Percentiles rank a stretch among this genome's conserved stretches.
Evolutionary conservation across 2,888 invertebrate genomes (phyloP).

Genomic region (Flexamia atlantica): DNA sequence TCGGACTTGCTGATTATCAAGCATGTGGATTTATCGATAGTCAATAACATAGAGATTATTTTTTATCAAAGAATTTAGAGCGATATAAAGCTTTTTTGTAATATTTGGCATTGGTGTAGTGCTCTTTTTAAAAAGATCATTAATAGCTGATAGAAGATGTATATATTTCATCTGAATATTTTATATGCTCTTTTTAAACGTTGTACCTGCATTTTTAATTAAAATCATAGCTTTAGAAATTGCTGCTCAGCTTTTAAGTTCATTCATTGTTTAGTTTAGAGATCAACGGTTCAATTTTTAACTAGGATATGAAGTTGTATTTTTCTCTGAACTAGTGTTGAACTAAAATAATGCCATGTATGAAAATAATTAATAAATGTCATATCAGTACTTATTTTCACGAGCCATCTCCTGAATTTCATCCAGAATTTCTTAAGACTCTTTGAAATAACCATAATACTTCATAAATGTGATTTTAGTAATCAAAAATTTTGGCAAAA

Average conservation of each 20-base stretch:
- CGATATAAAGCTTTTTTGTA: background rate
- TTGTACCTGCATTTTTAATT: background rate
- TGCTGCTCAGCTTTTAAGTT: background rate
- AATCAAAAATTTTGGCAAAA: too few species aligned
- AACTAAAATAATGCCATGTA: too few species aligned
- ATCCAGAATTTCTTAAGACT: too few species aligned
- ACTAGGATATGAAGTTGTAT: too few species aligned
- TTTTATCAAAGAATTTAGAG: background rate
- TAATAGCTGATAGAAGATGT: slow-evolving; percentile 5
- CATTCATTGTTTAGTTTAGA: too few species aligned
- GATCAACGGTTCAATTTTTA: too few species aligned
- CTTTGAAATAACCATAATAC: too few species aligned
- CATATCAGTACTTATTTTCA: too few species aligned
- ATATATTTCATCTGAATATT: background rate
- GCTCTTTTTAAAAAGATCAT: background rate
- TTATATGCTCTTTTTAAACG: background rate
- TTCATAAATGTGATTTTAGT: too few species aligned
- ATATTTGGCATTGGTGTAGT: slow-evolving; percentile 1
- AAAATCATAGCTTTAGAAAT: background rate
- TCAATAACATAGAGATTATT: slow-evolving; percentile 9
- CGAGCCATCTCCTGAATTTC: too few species aligned
- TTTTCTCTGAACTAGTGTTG: too few species aligned
- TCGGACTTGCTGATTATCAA: background rate
- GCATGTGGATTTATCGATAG: slow-evolving; percentile 1
- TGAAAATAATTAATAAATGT: too few species aligned